Conservation (phyloP, 2,113 vertebrate species). For the Perognathus longimembris region DNA sequence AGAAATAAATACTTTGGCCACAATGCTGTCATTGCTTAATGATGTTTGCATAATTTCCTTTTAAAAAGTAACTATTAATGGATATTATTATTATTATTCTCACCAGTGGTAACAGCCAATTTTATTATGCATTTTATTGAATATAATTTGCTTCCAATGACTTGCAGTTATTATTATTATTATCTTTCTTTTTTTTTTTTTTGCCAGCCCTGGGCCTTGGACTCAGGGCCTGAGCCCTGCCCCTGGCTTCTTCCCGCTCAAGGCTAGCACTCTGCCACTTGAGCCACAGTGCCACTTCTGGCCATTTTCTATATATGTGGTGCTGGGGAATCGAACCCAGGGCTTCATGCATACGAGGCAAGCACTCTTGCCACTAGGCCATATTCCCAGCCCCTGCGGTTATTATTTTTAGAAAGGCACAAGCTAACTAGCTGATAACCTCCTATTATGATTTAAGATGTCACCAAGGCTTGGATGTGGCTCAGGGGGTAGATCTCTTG, state of each 20-base stretch:
- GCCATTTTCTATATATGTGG: too few relatives aligned
- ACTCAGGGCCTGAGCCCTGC: too few relatives aligned
- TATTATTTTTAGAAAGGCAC: neutral
- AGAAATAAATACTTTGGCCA: neutral
- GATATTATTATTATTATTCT: conserved; percentile 4
- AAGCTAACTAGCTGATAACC: neutral
- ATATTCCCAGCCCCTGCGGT: too few relatives aligned
- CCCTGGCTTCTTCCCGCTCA: too few relatives aligned
- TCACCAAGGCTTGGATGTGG: neutral
- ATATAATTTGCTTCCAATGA: conserved; percentile 37
- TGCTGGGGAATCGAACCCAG: too few relatives aligned
- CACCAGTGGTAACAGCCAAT: neutral
- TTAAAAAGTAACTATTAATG: neutral
- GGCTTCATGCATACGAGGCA: too few relatives aligned
- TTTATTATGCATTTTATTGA: conserved; percentile 40
- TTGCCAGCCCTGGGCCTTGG: too few relatives aligned
- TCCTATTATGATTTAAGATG: neutral
- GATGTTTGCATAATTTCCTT: conserved; percentile 40
- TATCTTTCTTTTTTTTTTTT: too few relatives aligned
- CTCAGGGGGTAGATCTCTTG: neutral
- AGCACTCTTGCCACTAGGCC: too few relatives aligned
- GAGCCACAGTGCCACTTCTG: too few relatives aligned
- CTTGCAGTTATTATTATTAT: neutral
- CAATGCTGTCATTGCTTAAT: neutral
- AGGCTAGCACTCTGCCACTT: too few relatives aligned